Conservation (phyloP, 2,888 invertebrate genomes). For the Drosophila crucigera region DNA sequence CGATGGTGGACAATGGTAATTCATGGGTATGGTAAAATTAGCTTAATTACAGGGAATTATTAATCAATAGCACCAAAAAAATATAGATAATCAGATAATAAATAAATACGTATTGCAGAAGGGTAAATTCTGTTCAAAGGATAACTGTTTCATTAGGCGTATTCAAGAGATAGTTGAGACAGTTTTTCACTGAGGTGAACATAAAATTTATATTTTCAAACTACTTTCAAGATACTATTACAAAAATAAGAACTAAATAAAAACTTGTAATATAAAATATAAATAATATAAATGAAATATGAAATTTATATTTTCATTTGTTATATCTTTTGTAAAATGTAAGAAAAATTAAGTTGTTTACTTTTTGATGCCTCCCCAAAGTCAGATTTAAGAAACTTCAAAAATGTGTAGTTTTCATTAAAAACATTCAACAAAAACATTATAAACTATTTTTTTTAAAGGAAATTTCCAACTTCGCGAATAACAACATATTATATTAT, state of each 20-base stretch:
- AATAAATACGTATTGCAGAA: neutral
- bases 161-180: neutral
- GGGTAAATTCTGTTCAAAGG: neutral
- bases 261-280: neutral
- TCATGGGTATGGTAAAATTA: constrained; percentile 5
- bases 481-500: neutral
- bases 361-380: neutral
- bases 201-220: neutral
- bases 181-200: neutral
- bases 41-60: neutral
- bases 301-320: neutral
- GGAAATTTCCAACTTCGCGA: neutral
- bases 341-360: neutral
- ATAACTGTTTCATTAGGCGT: neutral
- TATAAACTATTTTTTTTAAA: neutral
- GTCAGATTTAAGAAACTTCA: neutral
- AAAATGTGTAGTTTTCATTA: neutral
- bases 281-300: neutral
- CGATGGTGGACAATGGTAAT: constrained; percentile 1
- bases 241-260: neutral
- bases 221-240: neutral
- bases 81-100: constrained; percentile 5
- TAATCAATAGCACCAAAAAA: constrained; percentile 15
- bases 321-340: too few relatives aligned
- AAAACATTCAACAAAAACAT: neutral